These are phyloP conservation scores for Triops longicaudatus DNA, from an alignment of 1,140 invertebrate genomes.

Conservation along the genomic window DNA sequence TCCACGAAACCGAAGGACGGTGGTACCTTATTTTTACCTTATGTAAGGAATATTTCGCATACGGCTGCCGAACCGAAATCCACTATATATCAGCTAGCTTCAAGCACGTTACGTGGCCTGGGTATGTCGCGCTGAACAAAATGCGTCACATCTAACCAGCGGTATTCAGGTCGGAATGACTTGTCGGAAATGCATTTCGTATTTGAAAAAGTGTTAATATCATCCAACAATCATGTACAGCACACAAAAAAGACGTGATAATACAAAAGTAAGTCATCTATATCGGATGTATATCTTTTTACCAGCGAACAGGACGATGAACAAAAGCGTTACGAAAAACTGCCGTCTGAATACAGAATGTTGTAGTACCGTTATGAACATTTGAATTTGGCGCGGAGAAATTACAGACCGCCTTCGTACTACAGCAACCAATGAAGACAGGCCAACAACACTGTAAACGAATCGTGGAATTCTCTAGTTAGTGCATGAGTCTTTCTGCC, in stretches of 20 bases:
- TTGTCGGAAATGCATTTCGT: neutral
- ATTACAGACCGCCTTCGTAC: neutral
- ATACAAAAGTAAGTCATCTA: too few relatives aligned
- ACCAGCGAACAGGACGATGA: too few relatives aligned
- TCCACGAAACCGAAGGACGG: neutral
- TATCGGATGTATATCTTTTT: too few relatives aligned
- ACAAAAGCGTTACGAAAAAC: too few relatives aligned
- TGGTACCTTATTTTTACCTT: neutral
- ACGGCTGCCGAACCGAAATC: neutral
- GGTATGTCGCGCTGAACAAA: neutral
- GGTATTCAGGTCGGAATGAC: neutral
- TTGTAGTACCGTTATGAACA: too few relatives aligned
- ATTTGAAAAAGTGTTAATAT: too few relatives aligned
- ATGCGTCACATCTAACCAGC: neutral
- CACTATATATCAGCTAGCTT: neutral
- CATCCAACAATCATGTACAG: too few relatives aligned
- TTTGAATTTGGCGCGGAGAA: neutral
- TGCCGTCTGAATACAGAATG: too few relatives aligned
- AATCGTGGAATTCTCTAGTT: constrained; percentile 12
- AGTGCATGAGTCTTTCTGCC: neutral
- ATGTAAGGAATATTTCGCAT: neutral
- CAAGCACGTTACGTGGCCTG: neutral
- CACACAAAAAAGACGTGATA: too few relatives aligned
- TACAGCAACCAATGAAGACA: neutral
- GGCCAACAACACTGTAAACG: neutral